Evolutionary conservation across 2,888 invertebrate genomes (phyloP).

Genomic region (Diloba caeruleocephala): DNA sequence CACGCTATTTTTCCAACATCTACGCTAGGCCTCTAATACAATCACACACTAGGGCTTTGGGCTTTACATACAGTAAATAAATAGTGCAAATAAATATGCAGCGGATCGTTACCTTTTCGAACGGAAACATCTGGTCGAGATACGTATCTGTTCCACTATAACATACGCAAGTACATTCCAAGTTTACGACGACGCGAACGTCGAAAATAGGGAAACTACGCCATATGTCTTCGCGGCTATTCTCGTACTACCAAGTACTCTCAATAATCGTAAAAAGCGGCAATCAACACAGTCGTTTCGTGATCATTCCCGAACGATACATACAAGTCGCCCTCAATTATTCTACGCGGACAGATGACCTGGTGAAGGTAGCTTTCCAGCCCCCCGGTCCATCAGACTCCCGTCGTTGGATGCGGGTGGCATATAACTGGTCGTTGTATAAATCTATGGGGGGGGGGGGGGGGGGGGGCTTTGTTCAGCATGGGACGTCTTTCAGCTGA

Average conservation of each 20-base stretch:
- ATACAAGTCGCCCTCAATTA: too few species aligned
- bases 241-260: slow-evolving; percentile 36
- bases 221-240: slow-evolving; percentile 40
- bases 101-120: slow-evolving; percentile 46
- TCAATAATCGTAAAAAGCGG: slow-evolving; percentile 45
- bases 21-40: too few species aligned
- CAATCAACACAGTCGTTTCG: slow-evolving; percentile 33
- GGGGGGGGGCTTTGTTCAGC: too few species aligned
- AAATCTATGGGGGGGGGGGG: too few species aligned
- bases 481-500: too few species aligned
- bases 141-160: slow-evolving; percentile 33
- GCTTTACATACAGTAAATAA: neutral
- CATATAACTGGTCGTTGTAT: too few species aligned
- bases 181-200: slow-evolving; percentile 46
- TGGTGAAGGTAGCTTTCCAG: too few species aligned
- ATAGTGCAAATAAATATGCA: slow-evolving; percentile 38
- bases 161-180: slow-evolving; percentile 22
- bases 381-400: too few species aligned
- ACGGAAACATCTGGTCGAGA: slow-evolving; percentile 59
- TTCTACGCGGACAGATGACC: too few species aligned
- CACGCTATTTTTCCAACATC: too few species aligned
- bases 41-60: too few species aligned
- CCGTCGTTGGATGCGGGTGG: too few species aligned
- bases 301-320: neutral
- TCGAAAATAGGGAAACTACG: slow-evolving; percentile 29